Base-by-base conservation (phyloP, 2,888 invertebrate species). In the Galerucella nymphaeae region DNA sequence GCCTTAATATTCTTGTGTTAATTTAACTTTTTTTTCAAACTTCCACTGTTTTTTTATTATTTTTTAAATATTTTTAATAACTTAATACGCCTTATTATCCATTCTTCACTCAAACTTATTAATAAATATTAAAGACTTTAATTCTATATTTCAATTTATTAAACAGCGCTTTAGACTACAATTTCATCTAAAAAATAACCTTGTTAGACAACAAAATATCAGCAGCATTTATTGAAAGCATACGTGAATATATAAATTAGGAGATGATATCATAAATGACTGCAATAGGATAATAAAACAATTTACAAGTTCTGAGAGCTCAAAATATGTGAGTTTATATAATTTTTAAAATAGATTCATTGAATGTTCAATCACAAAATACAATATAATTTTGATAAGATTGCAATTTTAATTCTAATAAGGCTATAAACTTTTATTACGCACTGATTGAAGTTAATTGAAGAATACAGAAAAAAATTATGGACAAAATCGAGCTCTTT, bases 241-340 rank as follows among this genome's bases (percentile, higher is more conserved):
- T 53, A 53, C 53, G 53, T 53, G 16, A 59, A 59, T 59, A 59
- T 18, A 59, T 59, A 30, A 59, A 59, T 38, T 59, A 30, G 13
- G 59, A 30, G 38, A 59, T 59, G 59, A 59, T 59, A 59, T 59
- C 59, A 59, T 59, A 18, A 53, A 16, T 53, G n/a, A 16, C 14
- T 59, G 59, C 59, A 59, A 14, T 30, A 23, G 30, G 23, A 59
- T 13, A 16, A 53, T 53, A 53, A 53, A 16, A 16, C 16, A 16
- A 16, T 53, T 53, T 53, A 53, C 9, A 53, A 53, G 10, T 53
- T 53, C 53, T 53, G 53, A 18, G 18, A 53, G 16, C 10, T 16
- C 53, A 53, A 16, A 53, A 53, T 16, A 42, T 53, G 53, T 53
- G 10, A 18, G 18, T 18, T 18, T 53, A 10, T 18, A 9, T 9